Evolutionary conservation across 1,140 invertebrate species (phyloP).

Genomic region (Lepidostoma basale): DNA sequence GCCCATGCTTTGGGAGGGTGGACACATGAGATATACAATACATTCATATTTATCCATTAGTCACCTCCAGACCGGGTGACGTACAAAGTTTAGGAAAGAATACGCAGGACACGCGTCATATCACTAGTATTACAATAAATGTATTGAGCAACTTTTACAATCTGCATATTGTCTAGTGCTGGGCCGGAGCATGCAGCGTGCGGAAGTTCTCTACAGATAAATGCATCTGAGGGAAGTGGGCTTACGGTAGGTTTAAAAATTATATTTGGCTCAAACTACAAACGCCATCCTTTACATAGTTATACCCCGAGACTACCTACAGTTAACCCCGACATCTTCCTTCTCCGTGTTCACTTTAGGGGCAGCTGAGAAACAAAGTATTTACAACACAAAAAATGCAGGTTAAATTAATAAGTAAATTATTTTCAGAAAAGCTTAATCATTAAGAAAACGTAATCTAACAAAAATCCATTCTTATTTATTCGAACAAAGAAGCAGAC

Average conservation of each 20-base stretch:
- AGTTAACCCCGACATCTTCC: neutral
- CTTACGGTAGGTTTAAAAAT: neutral
- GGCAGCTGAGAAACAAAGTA: neutral
- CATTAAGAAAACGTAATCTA: constrained; percentile 1
- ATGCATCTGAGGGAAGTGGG: neutral
- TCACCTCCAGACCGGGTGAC: no score
- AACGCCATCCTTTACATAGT: constrained; percentile 23
- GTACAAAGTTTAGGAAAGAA: no score
- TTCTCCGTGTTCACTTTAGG: neutral
- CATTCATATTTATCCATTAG: no score
- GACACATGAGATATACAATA: no score
- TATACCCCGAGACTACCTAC: constrained; percentile 24
- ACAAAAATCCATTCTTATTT: neutral
- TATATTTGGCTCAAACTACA: constrained; percentile 18
- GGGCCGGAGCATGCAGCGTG: neutral
- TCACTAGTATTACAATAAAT: constrained; percentile 27
- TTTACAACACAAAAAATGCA: constrained; percentile 25
- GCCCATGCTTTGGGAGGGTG: no score
- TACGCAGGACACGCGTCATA: no score
- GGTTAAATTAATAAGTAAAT: constrained; percentile 24
- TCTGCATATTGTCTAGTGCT: constrained; percentile 24
- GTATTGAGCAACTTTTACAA: constrained; percentile 33
- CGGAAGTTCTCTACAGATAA: neutral
- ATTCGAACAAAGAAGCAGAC: neutral
- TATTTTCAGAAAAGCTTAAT: constrained; percentile 8